Percentiles rank a stretch among this genome's conserved stretches.
Conservation (phyloP, 2,113 vertebrate genomes). For the Vulpes vulpes region DNA sequence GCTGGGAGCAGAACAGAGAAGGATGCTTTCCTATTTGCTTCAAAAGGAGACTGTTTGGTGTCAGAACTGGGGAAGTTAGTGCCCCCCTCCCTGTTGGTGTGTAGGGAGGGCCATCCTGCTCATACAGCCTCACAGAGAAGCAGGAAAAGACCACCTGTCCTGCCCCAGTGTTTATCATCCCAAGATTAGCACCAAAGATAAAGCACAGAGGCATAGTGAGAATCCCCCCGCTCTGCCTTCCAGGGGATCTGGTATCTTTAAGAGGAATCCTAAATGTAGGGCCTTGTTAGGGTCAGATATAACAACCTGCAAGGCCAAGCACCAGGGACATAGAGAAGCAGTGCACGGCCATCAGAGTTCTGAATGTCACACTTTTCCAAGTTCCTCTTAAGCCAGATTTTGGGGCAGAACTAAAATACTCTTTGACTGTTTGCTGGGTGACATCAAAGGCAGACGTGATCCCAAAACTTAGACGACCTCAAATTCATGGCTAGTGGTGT, state of each 20-base stretch:
- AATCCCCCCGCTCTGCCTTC: neutral
- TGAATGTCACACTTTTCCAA: neutral
- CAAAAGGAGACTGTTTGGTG: neutral
- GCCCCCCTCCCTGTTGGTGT: neutral
- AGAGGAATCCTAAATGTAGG: neutral
- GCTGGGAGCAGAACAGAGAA: neutral
- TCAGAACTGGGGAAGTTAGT: neutral
- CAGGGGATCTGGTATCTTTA: neutral
- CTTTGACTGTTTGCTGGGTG: neutral
- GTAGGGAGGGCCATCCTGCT: neutral
- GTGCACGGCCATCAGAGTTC: neutral
- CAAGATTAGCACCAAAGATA: neutral
- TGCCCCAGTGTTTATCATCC: neutral
- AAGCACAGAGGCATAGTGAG: neutral
- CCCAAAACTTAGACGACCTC: neutral
- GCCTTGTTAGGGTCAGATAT: neutral
- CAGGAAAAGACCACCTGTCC: neutral
- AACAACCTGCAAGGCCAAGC: neutral
- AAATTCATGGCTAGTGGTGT: neutral
- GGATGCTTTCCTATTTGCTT: neutral
- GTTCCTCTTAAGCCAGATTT: neutral
- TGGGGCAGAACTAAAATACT: neutral
- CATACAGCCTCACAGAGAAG: neutral
- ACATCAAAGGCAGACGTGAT: neutral
- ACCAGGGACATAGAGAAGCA: neutral